Conservation (phyloP, 2,888 invertebrate genomes). For the Sericinus montela region DNA sequence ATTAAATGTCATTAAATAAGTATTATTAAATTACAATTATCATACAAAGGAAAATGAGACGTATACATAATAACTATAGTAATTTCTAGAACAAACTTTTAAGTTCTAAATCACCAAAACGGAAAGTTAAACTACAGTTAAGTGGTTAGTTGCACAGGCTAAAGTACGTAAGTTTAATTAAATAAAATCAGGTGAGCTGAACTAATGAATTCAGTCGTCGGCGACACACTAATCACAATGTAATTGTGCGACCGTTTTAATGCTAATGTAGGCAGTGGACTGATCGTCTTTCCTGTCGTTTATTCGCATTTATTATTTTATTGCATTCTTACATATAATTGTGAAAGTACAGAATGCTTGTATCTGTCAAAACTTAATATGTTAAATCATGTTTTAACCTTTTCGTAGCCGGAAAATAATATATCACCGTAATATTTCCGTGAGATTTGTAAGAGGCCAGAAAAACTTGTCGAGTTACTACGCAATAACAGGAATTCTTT, state of each 20-base stretch:
- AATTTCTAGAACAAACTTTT: too few species aligned
- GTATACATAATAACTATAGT: too few species aligned
- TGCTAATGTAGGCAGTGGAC: conserved; percentile 38
- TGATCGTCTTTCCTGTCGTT: conserved; percentile 35
- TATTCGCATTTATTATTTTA: conserved; percentile 21
- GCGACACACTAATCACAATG: conserved; percentile 71
- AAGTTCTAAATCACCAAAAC: not conserved
- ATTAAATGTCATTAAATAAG: too few species aligned
- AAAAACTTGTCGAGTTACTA: too few species aligned
- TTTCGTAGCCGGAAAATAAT: too few species aligned
- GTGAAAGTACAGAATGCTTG: too few species aligned
- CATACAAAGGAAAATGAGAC: too few species aligned
- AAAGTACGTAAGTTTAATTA: conserved; percentile 54
- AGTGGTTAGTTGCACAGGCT: conserved; percentile 15
- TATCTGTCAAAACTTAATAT: too few species aligned
- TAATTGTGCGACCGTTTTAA: conserved; percentile 77
- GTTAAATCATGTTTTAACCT: not conserved
- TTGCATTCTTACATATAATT: conserved; percentile 2
- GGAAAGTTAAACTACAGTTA: conserved; percentile 15
- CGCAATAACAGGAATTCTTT: too few species aligned
- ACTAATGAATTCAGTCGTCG: conserved; percentile 75
- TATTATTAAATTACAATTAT: too few species aligned
- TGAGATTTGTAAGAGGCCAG: too few species aligned
- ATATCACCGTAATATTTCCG: too few species aligned
- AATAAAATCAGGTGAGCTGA: conserved; percentile 78